Evolutionary conservation across 2,888 invertebrate species (phyloP).

Genomic region (Trissoscelio sp.): DNA sequence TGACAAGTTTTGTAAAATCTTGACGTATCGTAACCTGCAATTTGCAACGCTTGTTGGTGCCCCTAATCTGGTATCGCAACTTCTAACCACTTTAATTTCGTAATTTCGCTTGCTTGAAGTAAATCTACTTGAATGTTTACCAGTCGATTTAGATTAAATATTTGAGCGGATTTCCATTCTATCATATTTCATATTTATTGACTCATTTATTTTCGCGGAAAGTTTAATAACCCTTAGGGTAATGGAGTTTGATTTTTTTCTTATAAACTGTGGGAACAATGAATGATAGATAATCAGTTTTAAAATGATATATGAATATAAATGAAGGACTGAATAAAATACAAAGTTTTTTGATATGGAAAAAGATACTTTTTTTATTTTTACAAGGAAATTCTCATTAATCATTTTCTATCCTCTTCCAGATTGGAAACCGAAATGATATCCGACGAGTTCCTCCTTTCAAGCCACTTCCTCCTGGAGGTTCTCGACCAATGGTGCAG

Average conservation of each 20-base stretch:
- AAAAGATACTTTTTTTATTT: too few relatives aligned
- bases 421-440: conserved; percentile 73
- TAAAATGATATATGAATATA: too few relatives aligned
- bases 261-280: too few relatives aligned
- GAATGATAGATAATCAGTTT: too few relatives aligned
- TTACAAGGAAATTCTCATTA: too few relatives aligned
- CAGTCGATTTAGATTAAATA: background rate
- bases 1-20: conserved; percentile 25
- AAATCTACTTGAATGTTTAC: background rate
- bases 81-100: conserved; percentile 39
- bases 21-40: conserved; percentile 26
- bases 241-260: too few relatives aligned
- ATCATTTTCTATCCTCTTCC: background rate
- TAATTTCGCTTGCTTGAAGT: conserved; percentile 20
- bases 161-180: background rate
- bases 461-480: conserved; percentile 89
- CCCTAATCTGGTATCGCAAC: conserved; percentile 50
- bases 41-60: conserved; percentile 49
- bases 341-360: too few relatives aligned
- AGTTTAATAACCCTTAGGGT: too few relatives aligned
- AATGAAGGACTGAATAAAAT: too few relatives aligned
- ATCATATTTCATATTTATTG: background rate
- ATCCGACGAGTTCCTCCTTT: conserved; percentile 87
- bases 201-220: too few relatives aligned
- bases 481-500: conserved; percentile 85